Percentiles rank a stretch among this genome's conserved stretches.
Evolutionary conservation across 2,113 vertebrate species (phyloP).

Genomic region (Addax nasomaculatus): DNA sequence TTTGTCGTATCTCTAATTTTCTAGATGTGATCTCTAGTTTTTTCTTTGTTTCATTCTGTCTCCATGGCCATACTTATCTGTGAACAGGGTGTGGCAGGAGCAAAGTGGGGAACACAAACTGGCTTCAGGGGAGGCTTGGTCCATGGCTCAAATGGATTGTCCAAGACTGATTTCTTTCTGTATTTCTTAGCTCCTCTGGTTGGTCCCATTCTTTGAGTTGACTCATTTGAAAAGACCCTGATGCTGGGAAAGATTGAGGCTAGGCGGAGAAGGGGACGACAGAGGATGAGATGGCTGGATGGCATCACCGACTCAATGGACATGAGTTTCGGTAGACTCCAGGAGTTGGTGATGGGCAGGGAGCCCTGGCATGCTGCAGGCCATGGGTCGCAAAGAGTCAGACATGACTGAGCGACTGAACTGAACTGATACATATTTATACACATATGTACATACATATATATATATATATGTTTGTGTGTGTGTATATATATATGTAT

Average conservation of each 20-base stretch:
- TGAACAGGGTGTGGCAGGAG: background rate
- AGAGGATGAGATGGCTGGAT: background rate
- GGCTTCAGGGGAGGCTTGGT: background rate
- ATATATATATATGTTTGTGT: fast-evolving
- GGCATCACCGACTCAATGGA: background rate
- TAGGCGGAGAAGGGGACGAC: fast-evolving
- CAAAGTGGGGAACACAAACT: background rate
- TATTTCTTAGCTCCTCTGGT: too few relatives aligned
- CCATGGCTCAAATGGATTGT: background rate
- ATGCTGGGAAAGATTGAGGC: background rate
- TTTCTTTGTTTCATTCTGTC: background rate
- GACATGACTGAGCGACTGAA: background rate
- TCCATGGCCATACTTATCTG: background rate
- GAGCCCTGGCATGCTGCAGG: fast-evolving
- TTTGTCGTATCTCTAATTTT: background rate
- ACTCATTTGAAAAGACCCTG: background rate
- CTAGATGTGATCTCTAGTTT: background rate
- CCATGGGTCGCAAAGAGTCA: background rate
- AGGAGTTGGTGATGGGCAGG: background rate
- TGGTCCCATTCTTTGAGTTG: too few relatives aligned
- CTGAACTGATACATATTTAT: background rate
- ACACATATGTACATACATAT: background rate
- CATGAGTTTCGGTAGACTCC: background rate
- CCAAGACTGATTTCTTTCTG: background rate
- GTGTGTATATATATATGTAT: fast-evolving